Conservation (phyloP, 37 sponge, comb jelly and placozoan species). For the Mnemiopsis leidyi region DNA sequence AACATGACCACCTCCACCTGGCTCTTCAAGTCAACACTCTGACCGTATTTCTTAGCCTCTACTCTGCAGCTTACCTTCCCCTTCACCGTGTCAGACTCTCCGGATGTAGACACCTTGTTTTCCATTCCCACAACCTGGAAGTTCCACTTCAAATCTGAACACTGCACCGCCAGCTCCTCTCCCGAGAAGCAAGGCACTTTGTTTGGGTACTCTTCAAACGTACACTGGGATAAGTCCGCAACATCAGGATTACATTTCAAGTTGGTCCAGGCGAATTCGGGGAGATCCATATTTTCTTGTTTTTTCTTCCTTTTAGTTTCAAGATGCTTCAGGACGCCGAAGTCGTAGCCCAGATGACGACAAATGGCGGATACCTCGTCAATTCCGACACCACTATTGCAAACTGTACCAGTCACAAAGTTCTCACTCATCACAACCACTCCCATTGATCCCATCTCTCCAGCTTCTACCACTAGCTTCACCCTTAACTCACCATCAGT, state of each 20-base stretch:
- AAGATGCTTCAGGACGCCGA: background rate
- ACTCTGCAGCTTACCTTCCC: background rate
- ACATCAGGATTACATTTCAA: background rate
- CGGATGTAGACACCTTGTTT: background rate
- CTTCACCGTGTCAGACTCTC: background rate
- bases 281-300: background rate
- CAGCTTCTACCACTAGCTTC: background rate
- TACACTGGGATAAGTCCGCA: background rate
- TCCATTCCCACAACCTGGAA: background rate
- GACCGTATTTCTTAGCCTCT: background rate
- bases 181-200: background rate
- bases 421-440: background rate
- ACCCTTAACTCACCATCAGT: background rate
- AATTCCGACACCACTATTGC: background rate
- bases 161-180: background rate
- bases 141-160: background rate
- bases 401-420: background rate
- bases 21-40: background rate
- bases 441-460: no score
- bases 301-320: background rate
- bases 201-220: background rate
- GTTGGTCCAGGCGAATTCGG: background rate
- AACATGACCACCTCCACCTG: background rate
- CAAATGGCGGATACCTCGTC: background rate
- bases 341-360: background rate